Base-by-base conservation (phyloP, 2,797 vertebrate species). In the Pseudocheirus occidentalis region DNA sequence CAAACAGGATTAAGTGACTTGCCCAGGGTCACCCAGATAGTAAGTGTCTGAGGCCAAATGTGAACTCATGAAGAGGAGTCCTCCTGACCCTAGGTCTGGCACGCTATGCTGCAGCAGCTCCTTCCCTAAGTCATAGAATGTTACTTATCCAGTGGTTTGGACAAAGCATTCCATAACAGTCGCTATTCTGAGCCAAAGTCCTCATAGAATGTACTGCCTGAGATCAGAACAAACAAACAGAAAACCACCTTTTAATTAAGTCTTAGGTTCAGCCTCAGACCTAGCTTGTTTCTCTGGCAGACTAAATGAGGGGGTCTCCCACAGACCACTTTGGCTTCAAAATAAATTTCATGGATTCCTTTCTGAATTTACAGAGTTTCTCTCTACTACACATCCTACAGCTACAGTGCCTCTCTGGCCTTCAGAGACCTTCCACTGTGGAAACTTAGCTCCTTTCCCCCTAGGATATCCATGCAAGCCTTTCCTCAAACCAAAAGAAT, bases 401-500 rank as follows among this genome's bases (percentile, higher is more conserved):
- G 53, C 58, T 95, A 11, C 46, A 87, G 56, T 21, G 92, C 5
- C 57, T 95, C 55, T 21, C 92, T 81, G n/a, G 87, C 66, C 90
- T 28, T 94, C 7, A 3, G 92, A 90, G 28, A 55, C 91, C 90
- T 52, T 92, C 34, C 55, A 21, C 87, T 90, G 94, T 93, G 24
- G 12, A 95, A 97, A 59, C 55, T 13, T 90, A 90, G 29, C 52
- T 52, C 95, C 92, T 97, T 81, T 96, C 31, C 81, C 52, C 81
- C 62, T 40, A 57, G 81, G 92, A 91, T 96, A 96, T 96, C 94
- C 98, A 94, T 92, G 94, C 92, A 95, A 96, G 96, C 95, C 96
- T 98, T 97, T 97, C n/a, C 55, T 96, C 96, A 97, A 94, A 31
- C 81, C 97, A 94, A 95, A 98, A 97, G 89, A 98, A 97, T 97